Evolutionary conservation across 2,797 vertebrate genomes (phyloP).

Genomic region (Bufotes viridis): DNA sequence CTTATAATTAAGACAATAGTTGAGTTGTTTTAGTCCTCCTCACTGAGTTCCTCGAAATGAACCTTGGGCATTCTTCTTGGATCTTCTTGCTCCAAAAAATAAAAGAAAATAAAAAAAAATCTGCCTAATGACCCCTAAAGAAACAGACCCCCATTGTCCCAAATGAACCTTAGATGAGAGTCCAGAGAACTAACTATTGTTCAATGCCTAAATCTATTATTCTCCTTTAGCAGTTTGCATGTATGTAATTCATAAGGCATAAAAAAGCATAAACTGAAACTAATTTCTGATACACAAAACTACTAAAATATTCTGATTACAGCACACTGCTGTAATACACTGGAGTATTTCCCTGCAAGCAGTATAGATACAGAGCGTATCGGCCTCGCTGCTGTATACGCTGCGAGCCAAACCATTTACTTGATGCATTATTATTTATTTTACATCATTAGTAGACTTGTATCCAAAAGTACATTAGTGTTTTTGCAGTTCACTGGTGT

Average conservation of each 20-base stretch:
- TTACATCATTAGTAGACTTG: constrained; percentile 39
- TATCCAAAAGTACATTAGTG: constrained; percentile 39
- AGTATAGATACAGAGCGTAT: neutral
- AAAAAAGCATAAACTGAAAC: neutral
- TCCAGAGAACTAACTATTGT: too few species aligned
- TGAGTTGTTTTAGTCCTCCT: too few species aligned
- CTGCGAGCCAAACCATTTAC: constrained; percentile 22
- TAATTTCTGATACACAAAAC: neutral
- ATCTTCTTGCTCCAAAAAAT: too few species aligned
- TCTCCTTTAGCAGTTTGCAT: too few species aligned
- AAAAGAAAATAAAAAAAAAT: too few species aligned
- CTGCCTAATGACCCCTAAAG: too few species aligned
- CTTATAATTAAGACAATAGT: too few species aligned
- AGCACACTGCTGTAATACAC: neutral
- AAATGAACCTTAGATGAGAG: too few species aligned
- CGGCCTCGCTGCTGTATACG: constrained; percentile 5
- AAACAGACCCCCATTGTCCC: too few species aligned
- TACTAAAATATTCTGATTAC: neutral
- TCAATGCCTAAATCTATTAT: too few species aligned
- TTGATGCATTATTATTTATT: constrained; percentile 53
- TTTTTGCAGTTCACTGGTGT: constrained; percentile 41
- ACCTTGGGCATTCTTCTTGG: too few species aligned
- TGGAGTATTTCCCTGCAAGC: neutral
- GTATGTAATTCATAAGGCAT: neutral
- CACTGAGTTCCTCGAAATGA: too few species aligned